A percentile compares a stretch with the other conserved stretches of the same genome.
Conservation (phyloP, 2,888 invertebrate genomes). For the Tenthredo scrophulariae region DNA sequence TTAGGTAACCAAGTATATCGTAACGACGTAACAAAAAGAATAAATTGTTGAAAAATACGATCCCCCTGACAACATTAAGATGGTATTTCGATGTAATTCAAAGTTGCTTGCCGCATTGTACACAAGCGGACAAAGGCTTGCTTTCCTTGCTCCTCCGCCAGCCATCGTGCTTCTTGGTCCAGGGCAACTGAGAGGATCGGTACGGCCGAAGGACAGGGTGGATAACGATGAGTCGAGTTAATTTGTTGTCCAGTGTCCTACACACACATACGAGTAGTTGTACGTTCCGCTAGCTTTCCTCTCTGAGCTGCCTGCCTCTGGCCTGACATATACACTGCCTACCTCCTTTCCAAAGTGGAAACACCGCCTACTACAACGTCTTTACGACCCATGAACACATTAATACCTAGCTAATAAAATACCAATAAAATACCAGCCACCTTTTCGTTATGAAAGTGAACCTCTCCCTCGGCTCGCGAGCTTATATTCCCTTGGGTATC, state of each 20-base stretch:
- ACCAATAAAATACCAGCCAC: constrained; percentile 41
- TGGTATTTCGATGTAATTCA: constrained; percentile 29
- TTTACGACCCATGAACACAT: constrained; percentile 51
- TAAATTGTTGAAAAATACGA: not conserved
- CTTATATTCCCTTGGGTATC: not conserved
- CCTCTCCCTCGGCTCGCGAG: not conserved
- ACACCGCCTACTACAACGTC: constrained; percentile 38
- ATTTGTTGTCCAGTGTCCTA: constrained; percentile 42
- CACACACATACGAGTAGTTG: constrained; percentile 8
- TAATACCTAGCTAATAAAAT: constrained; percentile 49
- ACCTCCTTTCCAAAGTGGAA: constrained; percentile 38
- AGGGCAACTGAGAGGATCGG: constrained; percentile 18
- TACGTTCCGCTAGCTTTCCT: constrained; percentile 22
- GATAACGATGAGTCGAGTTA: constrained; percentile 41
- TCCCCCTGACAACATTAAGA: not conserved
- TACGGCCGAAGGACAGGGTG: constrained; percentile 14
- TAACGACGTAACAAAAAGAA: not conserved
- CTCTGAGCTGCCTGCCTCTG: constrained; percentile 5
- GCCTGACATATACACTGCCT: not conserved
- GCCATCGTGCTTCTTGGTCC: constrained; percentile 24
- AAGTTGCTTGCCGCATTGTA: constrained; percentile 29
- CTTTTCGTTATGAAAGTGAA: constrained; percentile 33
- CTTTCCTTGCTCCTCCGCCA: not conserved
- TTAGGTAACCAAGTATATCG: not conserved
- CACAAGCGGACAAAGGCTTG: constrained; percentile 27